These are phyloP conservation scores for Clostera curtula DNA, from an alignment of 2,888 invertebrate genomes.

Conservation along the genomic window DNA sequence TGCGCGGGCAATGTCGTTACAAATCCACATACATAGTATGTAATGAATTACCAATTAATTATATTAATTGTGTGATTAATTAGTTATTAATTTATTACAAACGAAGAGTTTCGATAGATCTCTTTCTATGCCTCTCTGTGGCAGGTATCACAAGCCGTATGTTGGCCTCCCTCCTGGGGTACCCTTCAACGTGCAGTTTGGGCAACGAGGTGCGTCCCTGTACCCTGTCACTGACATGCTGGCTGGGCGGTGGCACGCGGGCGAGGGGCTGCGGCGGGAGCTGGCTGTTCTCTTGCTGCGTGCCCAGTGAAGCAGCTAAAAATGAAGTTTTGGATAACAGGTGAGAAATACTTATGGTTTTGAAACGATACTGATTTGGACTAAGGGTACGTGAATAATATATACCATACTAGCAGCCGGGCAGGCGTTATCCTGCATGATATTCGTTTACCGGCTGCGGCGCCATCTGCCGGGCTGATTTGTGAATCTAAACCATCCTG, in stretches of 20 bases:
- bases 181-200: conserved; percentile 72
- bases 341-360: too few species aligned
- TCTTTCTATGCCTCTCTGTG: conserved; percentile 15
- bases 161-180: conserved; percentile 75
- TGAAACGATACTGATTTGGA: too few species aligned
- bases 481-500: too few species aligned
- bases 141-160: conserved; percentile 60
- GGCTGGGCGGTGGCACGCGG: conserved; percentile 82
- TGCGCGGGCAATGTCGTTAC: too few species aligned
- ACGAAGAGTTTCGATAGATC: not conserved
- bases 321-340: conserved; percentile 43
- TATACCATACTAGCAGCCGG: too few species aligned
- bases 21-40: too few species aligned
- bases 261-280: conserved; percentile 79
- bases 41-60: too few species aligned
- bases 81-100: not conserved
- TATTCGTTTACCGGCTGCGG: too few species aligned
- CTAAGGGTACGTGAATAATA: too few species aligned
- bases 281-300: conserved; percentile 84
- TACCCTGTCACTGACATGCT: conserved; percentile 82
- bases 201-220: conserved; percentile 78
- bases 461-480: too few species aligned
- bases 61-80: too few species aligned
- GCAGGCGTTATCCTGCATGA: too few species aligned
- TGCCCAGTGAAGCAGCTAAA: conserved; percentile 26